phyloP scores from a whole-genome alignment of 2,113 vertebrate genomes.

The Oreochromis spilurus region DNA sequence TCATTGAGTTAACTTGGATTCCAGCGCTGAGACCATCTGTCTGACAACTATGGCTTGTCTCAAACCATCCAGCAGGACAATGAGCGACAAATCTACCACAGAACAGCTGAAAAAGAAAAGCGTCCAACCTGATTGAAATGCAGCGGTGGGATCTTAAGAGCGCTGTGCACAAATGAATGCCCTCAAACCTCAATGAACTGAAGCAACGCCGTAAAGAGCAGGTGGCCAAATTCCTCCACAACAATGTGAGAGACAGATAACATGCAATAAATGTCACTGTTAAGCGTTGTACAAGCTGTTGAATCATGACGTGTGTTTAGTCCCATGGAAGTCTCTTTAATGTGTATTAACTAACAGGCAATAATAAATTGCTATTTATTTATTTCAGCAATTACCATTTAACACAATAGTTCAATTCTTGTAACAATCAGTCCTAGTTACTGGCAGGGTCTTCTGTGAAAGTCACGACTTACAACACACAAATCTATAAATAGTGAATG shows the following conservation, averaged over 20 bases:
- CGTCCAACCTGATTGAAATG: background rate
- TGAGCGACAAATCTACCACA: background rate
- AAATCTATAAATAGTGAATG: background rate
- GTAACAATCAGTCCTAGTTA: background rate
- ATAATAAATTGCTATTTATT: background rate
- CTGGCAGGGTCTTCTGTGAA: background rate
- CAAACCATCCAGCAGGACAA: background rate
- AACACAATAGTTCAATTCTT: background rate
- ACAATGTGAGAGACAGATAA: background rate
- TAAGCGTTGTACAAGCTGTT: background rate
- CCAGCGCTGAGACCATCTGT: background rate
- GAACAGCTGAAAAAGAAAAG: background rate
- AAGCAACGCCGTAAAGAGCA: background rate
- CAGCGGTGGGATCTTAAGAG: background rate
- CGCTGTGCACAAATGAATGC: background rate
- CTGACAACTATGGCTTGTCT: background rate
- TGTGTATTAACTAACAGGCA: background rate
- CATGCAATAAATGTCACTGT: background rate
- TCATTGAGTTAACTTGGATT: background rate
- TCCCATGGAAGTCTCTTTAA: background rate
- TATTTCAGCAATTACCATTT: background rate
- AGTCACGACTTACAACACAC: background rate
- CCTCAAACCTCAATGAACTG: background rate
- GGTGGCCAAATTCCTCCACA: background rate
- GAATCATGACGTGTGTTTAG: background rate